A percentile compares a stretch with the other conserved stretches of the same genome.
Evolutionary conservation across 2,888 invertebrate genomes (phyloP).

Genomic region (Lycaena phlaeas): DNA sequence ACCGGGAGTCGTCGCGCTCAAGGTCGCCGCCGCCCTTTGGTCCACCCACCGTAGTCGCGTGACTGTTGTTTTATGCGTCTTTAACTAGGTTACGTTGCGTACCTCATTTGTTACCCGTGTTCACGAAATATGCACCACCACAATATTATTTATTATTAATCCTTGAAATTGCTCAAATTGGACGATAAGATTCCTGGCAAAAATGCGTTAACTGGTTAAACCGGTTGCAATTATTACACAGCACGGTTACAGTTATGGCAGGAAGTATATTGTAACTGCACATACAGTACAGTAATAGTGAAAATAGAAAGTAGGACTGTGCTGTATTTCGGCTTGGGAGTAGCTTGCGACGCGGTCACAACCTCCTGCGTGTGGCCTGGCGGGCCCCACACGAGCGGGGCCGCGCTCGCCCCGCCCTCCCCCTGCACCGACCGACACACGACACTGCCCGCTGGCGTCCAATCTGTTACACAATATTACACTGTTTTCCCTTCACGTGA

Average conservation of each 20-base stretch:
- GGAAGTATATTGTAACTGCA: background rate
- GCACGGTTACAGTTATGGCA: background rate
- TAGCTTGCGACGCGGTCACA: constrained; percentile 73
- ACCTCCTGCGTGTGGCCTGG: constrained; percentile 73
- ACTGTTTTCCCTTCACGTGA: constrained; percentile 38
- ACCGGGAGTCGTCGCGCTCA: constrained; percentile 68
- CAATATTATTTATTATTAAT: constrained; percentile 7
- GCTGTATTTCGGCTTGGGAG: constrained; percentile 61
- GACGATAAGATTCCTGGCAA: constrained; percentile 1
- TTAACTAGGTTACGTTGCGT: constrained; percentile 29
- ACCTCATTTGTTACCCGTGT: background rate
- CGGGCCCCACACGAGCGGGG: constrained; percentile 74
- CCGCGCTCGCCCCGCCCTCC: constrained; percentile 71
- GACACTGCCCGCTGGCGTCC: constrained; percentile 68
- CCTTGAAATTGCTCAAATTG: background rate
- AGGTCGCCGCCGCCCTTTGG: constrained; percentile 71
- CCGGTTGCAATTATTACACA: background rate
- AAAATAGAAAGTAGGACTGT: constrained; percentile 12
- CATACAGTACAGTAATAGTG: background rate
- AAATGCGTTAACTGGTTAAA: background rate
- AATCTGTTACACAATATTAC: constrained; percentile 65
- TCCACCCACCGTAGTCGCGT: constrained; percentile 71
- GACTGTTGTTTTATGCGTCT: constrained; percentile 49
- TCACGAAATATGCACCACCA: background rate
- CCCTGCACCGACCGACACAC: constrained; percentile 64